Conservation (phyloP, 2,888 invertebrate species). For the Lomographa bimaculata region DNA sequence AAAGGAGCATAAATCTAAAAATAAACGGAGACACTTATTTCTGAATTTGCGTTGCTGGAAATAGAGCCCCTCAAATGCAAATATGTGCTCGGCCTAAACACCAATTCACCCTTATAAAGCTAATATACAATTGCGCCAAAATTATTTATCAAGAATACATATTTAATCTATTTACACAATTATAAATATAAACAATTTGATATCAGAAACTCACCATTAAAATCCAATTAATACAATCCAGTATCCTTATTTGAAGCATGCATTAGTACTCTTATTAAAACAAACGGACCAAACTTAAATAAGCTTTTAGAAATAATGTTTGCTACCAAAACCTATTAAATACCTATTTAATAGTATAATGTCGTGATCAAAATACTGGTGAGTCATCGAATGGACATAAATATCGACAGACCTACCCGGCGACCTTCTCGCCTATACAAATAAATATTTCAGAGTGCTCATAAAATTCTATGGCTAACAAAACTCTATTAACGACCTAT, state of each 20-base stretch:
- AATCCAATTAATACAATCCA: slow-evolving; percentile 10
- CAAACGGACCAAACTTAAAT: too few relatives aligned
- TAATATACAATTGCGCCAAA: slow-evolving; percentile 7
- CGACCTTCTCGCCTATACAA: slow-evolving; percentile 28
- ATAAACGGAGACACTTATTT: too few relatives aligned
- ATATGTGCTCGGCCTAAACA: too few relatives aligned
- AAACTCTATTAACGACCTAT: slow-evolving; percentile 9
- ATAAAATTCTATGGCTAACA: slow-evolving; percentile 15
- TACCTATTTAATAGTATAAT: slow-evolving; percentile 20
- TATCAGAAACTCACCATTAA: neutral
- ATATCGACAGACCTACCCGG: slow-evolving; percentile 28
- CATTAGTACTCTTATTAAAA: slow-evolving; percentile 16
- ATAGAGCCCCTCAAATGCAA: too few relatives aligned
- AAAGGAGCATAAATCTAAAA: too few relatives aligned
- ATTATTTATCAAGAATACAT: neutral
- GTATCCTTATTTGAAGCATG: slow-evolving; percentile 42
- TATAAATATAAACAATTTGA: neutral
- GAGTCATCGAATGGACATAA: slow-evolving; percentile 25
- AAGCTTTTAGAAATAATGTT: too few relatives aligned
- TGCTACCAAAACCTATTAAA: slow-evolving; percentile 19
- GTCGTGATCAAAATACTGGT: slow-evolving; percentile 21
- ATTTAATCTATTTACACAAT: neutral
- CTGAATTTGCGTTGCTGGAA: too few relatives aligned
- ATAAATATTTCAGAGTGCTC: slow-evolving; percentile 21
- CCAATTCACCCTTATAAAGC: slow-evolving; percentile 18